phyloP scores from a whole-genome alignment of 2,113 vertebrate genomes.

The Corythaeola cristata region DNA sequence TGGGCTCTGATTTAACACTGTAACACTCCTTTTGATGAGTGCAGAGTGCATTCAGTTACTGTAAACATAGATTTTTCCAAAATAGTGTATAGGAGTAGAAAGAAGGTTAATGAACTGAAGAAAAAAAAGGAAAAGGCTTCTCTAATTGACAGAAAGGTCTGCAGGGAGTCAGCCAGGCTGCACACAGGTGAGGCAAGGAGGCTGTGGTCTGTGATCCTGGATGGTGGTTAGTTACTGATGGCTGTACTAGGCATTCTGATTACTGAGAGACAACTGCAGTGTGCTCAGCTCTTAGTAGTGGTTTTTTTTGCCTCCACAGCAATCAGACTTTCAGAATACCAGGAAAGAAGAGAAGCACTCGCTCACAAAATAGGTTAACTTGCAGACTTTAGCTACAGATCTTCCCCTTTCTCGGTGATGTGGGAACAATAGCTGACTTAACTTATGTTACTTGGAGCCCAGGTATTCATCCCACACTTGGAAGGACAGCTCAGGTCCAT shows the following conservation, averaged over 20 bases:
- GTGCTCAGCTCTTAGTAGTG: neutral
- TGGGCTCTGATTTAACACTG: neutral
- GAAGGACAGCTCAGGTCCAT: neutral
- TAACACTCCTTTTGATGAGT: neutral
- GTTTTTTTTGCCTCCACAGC: neutral
- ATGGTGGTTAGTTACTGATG: neutral
- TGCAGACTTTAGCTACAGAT: neutral
- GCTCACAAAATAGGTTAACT: neutral
- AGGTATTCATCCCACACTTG: neutral
- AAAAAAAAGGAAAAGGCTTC: neutral
- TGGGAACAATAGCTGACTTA: neutral
- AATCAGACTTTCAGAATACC: neutral
- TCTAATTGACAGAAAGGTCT: neutral
- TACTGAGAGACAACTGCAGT: neutral
- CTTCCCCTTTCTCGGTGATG: neutral
- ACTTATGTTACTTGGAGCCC: neutral
- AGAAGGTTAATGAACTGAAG: neutral
- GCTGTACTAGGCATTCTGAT: neutral
- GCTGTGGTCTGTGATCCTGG: neutral
- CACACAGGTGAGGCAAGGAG: neutral
- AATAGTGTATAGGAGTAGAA: neutral
- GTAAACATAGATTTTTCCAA: neutral
- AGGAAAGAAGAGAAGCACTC: neutral
- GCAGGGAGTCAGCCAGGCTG: neutral
- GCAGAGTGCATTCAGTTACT: neutral